Percentiles rank a stretch among this genome's conserved stretches.
These are phyloP conservation scores for Eubasilissa regina DNA, from an alignment of 1,140 invertebrate genomes.

Conservation along the genomic window DNA sequence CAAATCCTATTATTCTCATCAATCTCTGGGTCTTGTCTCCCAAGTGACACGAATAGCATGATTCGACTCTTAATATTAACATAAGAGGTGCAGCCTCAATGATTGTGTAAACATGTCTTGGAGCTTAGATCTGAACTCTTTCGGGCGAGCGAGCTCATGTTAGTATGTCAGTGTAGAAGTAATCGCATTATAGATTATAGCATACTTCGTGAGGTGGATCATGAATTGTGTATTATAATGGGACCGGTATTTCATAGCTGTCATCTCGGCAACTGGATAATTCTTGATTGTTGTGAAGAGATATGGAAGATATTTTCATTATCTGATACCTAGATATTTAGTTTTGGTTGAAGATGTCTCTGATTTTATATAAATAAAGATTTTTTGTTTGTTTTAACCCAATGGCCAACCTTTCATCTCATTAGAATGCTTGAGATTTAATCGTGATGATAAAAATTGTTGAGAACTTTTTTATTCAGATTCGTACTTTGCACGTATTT, in stretches of 20 bases:
- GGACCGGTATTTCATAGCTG: constrained; percentile 50
- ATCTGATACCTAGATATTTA: background rate
- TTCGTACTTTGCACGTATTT: too few relatives aligned
- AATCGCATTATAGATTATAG: constrained; percentile 46
- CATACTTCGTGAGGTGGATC: constrained; percentile 16
- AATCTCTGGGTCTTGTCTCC: background rate
- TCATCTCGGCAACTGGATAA: constrained; percentile 19
- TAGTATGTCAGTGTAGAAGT: constrained; percentile 34
- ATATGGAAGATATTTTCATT: constrained; percentile 22
- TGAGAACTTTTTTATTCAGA: too few relatives aligned
- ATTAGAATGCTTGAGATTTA: too few relatives aligned
- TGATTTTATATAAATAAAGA: too few relatives aligned
- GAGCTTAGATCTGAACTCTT: too few relatives aligned
- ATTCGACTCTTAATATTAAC: too few relatives aligned
- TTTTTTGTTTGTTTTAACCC: too few relatives aligned
- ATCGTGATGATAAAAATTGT: too few relatives aligned
- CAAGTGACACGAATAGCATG: background rate
- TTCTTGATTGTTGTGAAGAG: background rate
- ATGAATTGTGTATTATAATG: constrained; percentile 44
- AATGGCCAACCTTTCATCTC: too few relatives aligned
- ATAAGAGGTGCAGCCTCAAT: too few relatives aligned
- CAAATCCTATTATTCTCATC: constrained; percentile 23
- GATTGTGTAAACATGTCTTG: too few relatives aligned
- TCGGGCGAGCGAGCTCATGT: background rate
- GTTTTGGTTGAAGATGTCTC: too few relatives aligned